Evolutionary conservation across 2,797 vertebrate genomes (phyloP).

Genomic region (Rhabdophis nuchalis): DNA sequence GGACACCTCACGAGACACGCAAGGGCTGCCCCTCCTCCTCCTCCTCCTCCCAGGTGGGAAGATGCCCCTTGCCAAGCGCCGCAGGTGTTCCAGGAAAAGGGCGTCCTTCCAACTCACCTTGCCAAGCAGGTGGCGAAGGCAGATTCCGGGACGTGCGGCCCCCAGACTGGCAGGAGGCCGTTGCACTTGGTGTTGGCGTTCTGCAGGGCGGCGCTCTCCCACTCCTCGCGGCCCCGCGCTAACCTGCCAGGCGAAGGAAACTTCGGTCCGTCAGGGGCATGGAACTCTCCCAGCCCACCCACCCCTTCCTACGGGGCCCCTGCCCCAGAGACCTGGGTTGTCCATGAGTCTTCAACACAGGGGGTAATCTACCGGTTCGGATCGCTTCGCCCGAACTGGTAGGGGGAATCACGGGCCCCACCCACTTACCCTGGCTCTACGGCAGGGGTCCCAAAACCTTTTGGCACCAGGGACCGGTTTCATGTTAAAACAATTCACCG

Average conservation of each 20-base stretch:
- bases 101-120: constrained; percentile 71
- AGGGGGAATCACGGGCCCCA: too few relatives aligned
- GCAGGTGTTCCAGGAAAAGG: not conserved
- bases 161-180: constrained; percentile 97
- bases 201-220: constrained; percentile 96
- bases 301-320: too few relatives aligned
- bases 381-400: too few relatives aligned
- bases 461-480: too few relatives aligned
- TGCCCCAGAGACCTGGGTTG: too few relatives aligned
- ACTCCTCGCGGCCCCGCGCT: constrained; percentile 94
- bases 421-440: too few relatives aligned
- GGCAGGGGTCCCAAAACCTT: too few relatives aligned
- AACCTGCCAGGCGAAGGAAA: constrained; percentile 69
- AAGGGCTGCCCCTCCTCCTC: not conserved
- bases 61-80: not conserved
- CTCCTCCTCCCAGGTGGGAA: not conserved
- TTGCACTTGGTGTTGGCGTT: constrained; percentile 99
- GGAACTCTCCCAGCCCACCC: rapidly evolving
- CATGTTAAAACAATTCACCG: too few relatives aligned
- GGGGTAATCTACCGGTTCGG: too few relatives aligned
- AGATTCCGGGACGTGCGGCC: constrained; percentile 96
- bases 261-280: too few relatives aligned
- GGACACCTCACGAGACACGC: not conserved
- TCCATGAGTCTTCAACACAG: too few relatives aligned
- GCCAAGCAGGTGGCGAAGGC: constrained; percentile 98